Conservation (phyloP, 2,888 invertebrate genomes). For the Dorcus hopei region DNA sequence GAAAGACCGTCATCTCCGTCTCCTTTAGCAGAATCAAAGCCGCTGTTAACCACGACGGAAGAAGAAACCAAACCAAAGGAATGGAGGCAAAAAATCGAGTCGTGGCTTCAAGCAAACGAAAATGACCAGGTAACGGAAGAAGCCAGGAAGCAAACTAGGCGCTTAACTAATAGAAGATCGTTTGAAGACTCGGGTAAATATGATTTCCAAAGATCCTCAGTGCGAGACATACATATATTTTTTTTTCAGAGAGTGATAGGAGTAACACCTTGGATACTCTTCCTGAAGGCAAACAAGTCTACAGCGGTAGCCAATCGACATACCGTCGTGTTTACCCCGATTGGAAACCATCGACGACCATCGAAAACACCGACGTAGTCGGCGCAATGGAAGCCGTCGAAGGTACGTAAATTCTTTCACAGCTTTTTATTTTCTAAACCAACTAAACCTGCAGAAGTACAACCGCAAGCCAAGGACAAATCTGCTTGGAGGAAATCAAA, state of each 20-base stretch:
- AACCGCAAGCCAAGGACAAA: slow-evolving; percentile 65
- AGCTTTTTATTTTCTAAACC: neutral
- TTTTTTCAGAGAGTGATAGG: slow-evolving; percentile 69
- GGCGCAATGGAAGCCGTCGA: slow-evolving; percentile 83
- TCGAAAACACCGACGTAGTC: slow-evolving; percentile 80
- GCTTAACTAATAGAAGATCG: slow-evolving; percentile 71
- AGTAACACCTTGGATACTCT: slow-evolving; percentile 68
- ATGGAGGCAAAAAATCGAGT: slow-evolving; percentile 88
- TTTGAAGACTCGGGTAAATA: slow-evolving; percentile 77
- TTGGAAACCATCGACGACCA: slow-evolving; percentile 75
- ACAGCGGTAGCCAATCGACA: slow-evolving; percentile 46
- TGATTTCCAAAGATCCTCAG: neutral
- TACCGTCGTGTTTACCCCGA: slow-evolving; percentile 69
- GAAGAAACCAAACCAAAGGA: slow-evolving; percentile 62
- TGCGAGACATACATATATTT: neutral
- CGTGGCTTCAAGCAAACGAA: slow-evolving; percentile 86
- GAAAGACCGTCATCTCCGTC: slow-evolving; percentile 71
- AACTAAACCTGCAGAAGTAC: slow-evolving; percentile 25
- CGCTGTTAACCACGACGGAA: slow-evolving; percentile 56
- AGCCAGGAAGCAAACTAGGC: slow-evolving; percentile 61
- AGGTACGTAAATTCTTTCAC: slow-evolving; percentile 52
- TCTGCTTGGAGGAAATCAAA: slow-evolving; percentile 74
- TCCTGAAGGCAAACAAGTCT: slow-evolving; percentile 65
- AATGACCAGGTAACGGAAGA: slow-evolving; percentile 73
- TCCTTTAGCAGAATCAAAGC: slow-evolving; percentile 58